Evolutionary conservation across 2,797 vertebrate genomes (phyloP).

Genomic region (Acanthurus lineatus): DNA sequence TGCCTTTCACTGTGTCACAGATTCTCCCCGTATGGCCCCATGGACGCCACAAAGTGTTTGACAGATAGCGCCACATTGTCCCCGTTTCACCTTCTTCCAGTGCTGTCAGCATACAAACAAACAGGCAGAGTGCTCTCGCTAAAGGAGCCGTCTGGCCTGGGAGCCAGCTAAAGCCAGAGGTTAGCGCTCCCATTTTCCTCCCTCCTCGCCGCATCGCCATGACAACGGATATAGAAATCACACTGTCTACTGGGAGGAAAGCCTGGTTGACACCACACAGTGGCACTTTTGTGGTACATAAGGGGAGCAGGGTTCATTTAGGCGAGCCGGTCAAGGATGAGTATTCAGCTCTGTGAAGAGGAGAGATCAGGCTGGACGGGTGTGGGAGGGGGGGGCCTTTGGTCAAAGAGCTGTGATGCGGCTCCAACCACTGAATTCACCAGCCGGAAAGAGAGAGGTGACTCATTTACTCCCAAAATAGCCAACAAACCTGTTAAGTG

Average conservation of each 20-base stretch:
- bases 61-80: conserved; percentile 61
- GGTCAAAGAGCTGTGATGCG: conserved; percentile 64
- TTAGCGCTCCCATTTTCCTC: conserved; percentile 95
- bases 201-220: conserved; percentile 94
- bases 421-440: conserved; percentile 59
- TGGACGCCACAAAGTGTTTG: conserved; percentile 25
- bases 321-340: conserved; percentile 93
- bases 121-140: conserved; percentile 90
- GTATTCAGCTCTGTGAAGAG: conserved; percentile 93
- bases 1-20: conserved; percentile 10
- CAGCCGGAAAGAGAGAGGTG: conserved; percentile 56
- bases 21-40: conserved; percentile 7
- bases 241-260: conserved; percentile 95
- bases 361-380: conserved; percentile 91
- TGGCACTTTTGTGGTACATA: conserved; percentile 94
- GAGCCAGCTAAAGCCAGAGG: conserved; percentile 92
- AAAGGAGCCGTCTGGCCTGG: conserved; percentile 92
- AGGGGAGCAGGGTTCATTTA: conserved; percentile 93
- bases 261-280: conserved; percentile 96
- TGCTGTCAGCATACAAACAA: conserved; percentile 87
- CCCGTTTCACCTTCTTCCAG: conserved; percentile 69
- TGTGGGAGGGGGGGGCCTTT: background rate
- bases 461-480: conserved; percentile 53
- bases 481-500: conserved; percentile 24
- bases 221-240: conserved; percentile 99